Conservation (phyloP, 2,888 invertebrate species). For the Bugulina stolonifera region DNA sequence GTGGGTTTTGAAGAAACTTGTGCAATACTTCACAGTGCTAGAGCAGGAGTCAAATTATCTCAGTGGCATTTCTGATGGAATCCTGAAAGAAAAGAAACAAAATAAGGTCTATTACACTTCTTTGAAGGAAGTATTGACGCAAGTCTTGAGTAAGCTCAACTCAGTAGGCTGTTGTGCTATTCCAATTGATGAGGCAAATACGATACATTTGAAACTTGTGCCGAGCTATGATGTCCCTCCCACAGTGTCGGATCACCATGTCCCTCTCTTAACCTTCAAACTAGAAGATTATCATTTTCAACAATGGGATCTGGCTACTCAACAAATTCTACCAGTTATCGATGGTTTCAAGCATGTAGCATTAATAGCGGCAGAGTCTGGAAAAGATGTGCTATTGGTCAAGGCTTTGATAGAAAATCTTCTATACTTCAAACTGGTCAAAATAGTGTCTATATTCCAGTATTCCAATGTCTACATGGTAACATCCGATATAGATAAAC, state of each 20-base stretch:
- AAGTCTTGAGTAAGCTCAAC: constrained; percentile 76
- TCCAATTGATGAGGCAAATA: constrained; percentile 69
- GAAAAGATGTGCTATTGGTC: constrained; percentile 86
- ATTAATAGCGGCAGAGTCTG: constrained; percentile 79
- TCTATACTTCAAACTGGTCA: constrained; percentile 57
- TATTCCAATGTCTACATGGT: constrained; percentile 80
- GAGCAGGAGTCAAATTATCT: constrained; percentile 35
- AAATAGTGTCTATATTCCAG: constrained; percentile 53
- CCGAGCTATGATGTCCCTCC: constrained; percentile 74
- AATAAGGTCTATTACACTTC: neutral
- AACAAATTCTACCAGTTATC: constrained; percentile 80
- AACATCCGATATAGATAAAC: constrained; percentile 66
- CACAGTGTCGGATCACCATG: constrained; percentile 78
- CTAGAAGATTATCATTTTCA: constrained; percentile 52
- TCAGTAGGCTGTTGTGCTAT: constrained; percentile 67
- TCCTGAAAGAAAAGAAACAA: neutral
- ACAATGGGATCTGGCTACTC: constrained; percentile 89
- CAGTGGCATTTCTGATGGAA: neutral
- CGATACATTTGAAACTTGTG: constrained; percentile 81
- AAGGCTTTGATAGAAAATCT: constrained; percentile 90
- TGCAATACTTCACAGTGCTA: constrained; percentile 72
- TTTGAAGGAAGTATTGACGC: constrained; percentile 69
- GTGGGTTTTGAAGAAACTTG: constrained; percentile 85
- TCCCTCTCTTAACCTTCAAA: constrained; percentile 73
- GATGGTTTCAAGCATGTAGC: constrained; percentile 88